phyloP scores from a whole-genome alignment of 2,113 vertebrate species.

The crab-eating macaque (Macaca fascicularis) region T2T-MFA8v1.1 NC_088388.1:78008001-78008500 shows the following conservation, averaged over 20 bases:
- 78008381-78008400: no score
- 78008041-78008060: not conserved
- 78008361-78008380: not conserved
- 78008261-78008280: not conserved
- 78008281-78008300: not conserved
- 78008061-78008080: not conserved
- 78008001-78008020: not conserved
- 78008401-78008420: not conserved
- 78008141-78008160: not conserved
- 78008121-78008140: not conserved
- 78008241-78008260: not conserved
- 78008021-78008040: not conserved
- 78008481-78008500: conserved; percentile 10
- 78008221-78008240: not conserved
- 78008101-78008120: not conserved
- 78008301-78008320: not conserved
- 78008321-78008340: not conserved
- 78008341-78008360: not conserved
- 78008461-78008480: conserved; percentile 7
- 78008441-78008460: conserved; percentile 47
- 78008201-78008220: not conserved
- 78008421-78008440: conserved; percentile 20
- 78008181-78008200: not conserved
- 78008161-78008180: not conserved
- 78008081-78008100: not conserved